These are phyloP conservation scores for Chlorodrepanis virens DNA, from an alignment of 2,113 vertebrate species.

Conservation along the genomic window DNA sequence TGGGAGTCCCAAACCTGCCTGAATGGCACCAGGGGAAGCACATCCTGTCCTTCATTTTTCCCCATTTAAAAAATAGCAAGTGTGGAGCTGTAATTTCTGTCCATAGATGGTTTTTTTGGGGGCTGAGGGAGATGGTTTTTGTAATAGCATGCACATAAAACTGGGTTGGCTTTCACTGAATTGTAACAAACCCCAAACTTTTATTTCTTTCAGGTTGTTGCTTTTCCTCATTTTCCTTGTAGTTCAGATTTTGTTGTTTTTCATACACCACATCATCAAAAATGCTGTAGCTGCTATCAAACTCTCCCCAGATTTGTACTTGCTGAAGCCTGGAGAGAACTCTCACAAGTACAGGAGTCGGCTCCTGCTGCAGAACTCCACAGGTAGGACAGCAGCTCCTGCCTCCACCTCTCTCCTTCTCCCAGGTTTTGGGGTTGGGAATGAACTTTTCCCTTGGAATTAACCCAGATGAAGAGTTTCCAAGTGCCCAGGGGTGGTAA, in stretches of 20 bases:
- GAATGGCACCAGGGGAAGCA: not conserved
- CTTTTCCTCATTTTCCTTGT: constrained; percentile 87
- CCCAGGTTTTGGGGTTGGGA: not conserved
- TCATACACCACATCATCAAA: constrained; percentile 88
- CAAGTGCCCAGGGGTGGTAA: not conserved
- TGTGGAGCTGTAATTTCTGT: not conserved
- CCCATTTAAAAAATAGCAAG: not conserved
- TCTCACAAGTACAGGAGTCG: constrained; percentile 82
- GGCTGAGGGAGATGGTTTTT: not conserved
- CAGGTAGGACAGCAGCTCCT: constrained; percentile 76
- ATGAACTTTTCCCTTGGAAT: not conserved
- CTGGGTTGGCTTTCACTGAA: not conserved
- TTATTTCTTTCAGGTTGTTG: constrained; percentile 78
- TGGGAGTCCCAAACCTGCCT: not conserved
- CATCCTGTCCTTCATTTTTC: not conserved
- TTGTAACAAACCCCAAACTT: not conserved
- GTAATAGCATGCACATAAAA: not conserved
- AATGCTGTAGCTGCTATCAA: constrained; percentile 80
- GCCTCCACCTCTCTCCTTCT: not conserved
- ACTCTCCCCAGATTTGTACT: constrained; percentile 86
- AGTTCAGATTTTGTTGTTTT: constrained; percentile 83
- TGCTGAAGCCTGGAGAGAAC: constrained; percentile 79
- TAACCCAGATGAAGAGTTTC: not conserved
- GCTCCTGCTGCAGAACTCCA: constrained; percentile 90
- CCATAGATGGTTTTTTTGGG: accelerated